These are phyloP conservation scores for Andrena bucephala DNA, from an alignment of 2,888 invertebrate genomes.

Conservation along the genomic window DNA sequence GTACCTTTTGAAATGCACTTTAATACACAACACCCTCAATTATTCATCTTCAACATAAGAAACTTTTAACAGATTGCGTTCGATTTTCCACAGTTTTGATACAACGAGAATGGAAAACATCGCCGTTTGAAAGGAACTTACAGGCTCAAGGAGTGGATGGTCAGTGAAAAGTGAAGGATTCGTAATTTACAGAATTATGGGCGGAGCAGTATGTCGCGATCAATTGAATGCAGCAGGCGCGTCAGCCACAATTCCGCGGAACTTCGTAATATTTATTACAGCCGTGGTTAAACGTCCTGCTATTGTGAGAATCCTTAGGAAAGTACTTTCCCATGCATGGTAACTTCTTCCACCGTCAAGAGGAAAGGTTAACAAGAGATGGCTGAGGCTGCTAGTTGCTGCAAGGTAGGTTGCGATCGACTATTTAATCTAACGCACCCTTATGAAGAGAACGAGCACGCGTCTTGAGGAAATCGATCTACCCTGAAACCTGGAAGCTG, in stretches of 20 bases:
- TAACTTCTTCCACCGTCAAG: conserved; percentile 35
- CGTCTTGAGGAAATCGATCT: neutral
- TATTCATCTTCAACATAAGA: too few relatives aligned
- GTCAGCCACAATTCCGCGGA: conserved; percentile 9
- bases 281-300: conserved; percentile 31
- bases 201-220: neutral
- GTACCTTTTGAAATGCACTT: too few relatives aligned
- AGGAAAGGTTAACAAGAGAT: conserved; percentile 64
- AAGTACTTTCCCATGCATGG: conserved; percentile 75
- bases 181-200: neutral
- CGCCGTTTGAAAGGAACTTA: too few relatives aligned
- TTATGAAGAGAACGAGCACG: neutral
- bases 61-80: too few relatives aligned
- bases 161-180: neutral
- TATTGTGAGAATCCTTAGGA: conserved; percentile 71
- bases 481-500: neutral
- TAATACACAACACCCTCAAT: too few relatives aligned
- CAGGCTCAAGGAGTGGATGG: neutral
- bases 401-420: conserved; percentile 8
- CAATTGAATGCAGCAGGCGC: neutral
- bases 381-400: conserved; percentile 29
- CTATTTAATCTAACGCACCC: conserved; percentile 18
- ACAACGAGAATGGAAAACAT: too few relatives aligned
- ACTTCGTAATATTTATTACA: conserved; percentile 50
- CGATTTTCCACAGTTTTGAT: too few relatives aligned